Evolutionary conservation across 2,888 invertebrate species (phyloP), one percentile per base, ranked within the genome.

Genomic region (Leptura quadrifasciata): DNA sequence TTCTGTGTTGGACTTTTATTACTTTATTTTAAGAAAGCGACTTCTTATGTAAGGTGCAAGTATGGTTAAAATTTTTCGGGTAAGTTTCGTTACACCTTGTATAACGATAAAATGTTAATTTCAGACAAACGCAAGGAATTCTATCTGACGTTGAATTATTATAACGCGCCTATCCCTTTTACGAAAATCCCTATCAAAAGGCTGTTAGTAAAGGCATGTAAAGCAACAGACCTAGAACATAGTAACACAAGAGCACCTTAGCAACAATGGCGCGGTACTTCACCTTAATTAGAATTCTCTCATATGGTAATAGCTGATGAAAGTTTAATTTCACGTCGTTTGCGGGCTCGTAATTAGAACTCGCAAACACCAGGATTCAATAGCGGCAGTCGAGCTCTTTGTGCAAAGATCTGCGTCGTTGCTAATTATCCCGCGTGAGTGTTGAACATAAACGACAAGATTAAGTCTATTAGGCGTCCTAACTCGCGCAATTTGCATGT

Each of bases 361-460:
- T 85, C 84, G 87, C 87, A 87, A 88, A 87, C 87, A 86, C 86
- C 86, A 85, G 86, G 87, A 88, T 88, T 88, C 88, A 87, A 88
- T 87, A 85, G 85, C 84, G 83, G 85, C 83, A 81, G 84, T 81
- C 83, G 83, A 80, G 80, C 85, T 83, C 84, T 86, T 87, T 86
- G 86, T 86, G 85, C 84, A 84, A 83, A 85, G 85, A 88, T 88
- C 86, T 87, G 85, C 87, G 87, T 87, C 88, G 84, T 82, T 86
- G 87, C 88, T 88, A 88, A 88, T 88, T 89, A 88, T 88, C 87
- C 88, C 88, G 87, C 88, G 87, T 86, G 88, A 89, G 88, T 89
- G 89, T 89, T 87, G 88, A 89, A 89, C 89, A 88, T 89, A 88
- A 89, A 88, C 88, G 89, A 89, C 88, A 88, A 89, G 89, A 89